phyloP scores from a whole-genome alignment of 2,797 vertebrate genomes.

The Labeo calbasu region DNA sequence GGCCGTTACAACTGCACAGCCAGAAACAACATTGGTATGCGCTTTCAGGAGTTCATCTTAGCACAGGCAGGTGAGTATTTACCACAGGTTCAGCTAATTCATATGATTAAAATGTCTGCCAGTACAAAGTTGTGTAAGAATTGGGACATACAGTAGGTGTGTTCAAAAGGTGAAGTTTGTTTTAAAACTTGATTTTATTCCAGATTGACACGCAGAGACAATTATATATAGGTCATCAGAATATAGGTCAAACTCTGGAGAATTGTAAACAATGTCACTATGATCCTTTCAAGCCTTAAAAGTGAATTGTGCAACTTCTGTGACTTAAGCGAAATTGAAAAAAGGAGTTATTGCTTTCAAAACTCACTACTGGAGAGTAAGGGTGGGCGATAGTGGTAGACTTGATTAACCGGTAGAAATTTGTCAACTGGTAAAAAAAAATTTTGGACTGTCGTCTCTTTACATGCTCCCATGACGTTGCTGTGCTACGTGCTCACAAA shows the following conservation, averaged over 20 bases:
- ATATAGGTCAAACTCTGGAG: neutral
- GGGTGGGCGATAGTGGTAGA: too few relatives aligned
- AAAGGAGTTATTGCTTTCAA: neutral
- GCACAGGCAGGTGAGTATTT: conserved; percentile 90
- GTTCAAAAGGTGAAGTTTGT: neutral
- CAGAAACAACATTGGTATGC: conserved; percentile 91
- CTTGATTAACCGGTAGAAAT: too few relatives aligned
- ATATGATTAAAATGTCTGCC: neutral
- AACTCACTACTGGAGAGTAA: neutral
- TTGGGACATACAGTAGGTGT: neutral
- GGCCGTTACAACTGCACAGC: conserved; percentile 97
- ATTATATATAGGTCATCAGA: neutral
- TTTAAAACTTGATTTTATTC: neutral
- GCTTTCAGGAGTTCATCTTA: conserved; percentile 93
- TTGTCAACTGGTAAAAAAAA: too few relatives aligned
- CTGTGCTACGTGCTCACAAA: too few relatives aligned
- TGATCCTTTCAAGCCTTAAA: neutral
- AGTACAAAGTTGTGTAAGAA: neutral
- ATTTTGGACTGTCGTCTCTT: too few relatives aligned
- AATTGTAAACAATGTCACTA: neutral
- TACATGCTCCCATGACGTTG: too few relatives aligned
- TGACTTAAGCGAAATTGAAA: neutral
- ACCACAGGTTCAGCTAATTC: neutral
- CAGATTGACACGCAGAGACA: neutral
- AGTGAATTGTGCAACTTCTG: neutral